Base-by-base conservation (phyloP, 2,113 vertebrate genomes). In the Callipepla californica region DNA sequence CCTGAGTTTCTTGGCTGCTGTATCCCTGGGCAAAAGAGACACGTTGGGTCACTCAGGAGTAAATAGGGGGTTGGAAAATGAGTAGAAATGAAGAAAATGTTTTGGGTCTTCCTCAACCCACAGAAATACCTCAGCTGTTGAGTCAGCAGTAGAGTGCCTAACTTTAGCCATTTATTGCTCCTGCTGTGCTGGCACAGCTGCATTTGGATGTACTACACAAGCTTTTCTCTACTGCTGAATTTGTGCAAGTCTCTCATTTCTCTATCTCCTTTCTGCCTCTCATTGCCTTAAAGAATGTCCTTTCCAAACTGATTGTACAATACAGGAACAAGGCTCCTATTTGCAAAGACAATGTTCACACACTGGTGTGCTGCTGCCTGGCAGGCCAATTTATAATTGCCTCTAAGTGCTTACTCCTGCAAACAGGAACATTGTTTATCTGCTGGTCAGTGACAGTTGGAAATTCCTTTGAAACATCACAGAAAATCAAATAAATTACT, bases 401-500 rank as follows among this genome's bases (percentile, higher is more conserved):
- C 51, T 82, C 50, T 28, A 59, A 84, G 72, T 82, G 70, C 57
- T 93, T 70, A 66, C 51, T 80, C 28, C 59, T 72, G 67, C 61
- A 77, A 72, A 80, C 0, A 1, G 44, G 32, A 75, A 7, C 1
- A 0, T 44, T 90, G 40, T 91, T 96, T 87, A 72, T 93, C 65
- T 90, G 44, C 81, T 90, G 44, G 66, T 85, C 2, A 2, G 81
- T 92, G 83, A 30, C 78, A 78, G 20, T 45, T 4, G 2, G 74
- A 70, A 58, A 75, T 62, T 77, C 68, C 89, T 80, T 73, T 4
- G 21, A 80, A 87, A n/a, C 50, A 34, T 80, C 58, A 12, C 9
- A 70, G 78, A 72, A 94, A 94, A 89, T 90, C 65, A 80, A 90
- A 92, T 85, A 66, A 89, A 95, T 91, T 14, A 80, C 79, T 91